A percentile compares a stretch with the other conserved stretches of the same genome.
Conservation (phyloP, 2,888 invertebrate genomes). For the Eulithis prunata region DNA sequence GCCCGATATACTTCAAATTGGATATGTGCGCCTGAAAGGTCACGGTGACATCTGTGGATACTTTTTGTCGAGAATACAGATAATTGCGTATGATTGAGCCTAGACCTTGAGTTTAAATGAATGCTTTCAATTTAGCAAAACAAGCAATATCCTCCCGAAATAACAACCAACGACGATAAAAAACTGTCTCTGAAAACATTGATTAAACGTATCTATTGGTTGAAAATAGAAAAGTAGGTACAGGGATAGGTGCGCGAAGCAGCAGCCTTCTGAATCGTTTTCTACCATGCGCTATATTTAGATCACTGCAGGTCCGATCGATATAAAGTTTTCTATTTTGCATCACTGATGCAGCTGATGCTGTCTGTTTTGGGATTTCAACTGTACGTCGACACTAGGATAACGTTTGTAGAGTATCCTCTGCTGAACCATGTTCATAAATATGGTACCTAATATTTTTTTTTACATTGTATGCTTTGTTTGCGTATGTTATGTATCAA, state of each 20-base stretch:
- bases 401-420: not conserved
- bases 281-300: constrained; percentile 35
- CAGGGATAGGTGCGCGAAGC: not conserved
- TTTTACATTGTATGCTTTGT: too few relatives aligned
- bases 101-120: constrained; percentile 32
- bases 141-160: constrained; percentile 1
- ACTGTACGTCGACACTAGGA: constrained; percentile 14
- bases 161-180: constrained; percentile 4
- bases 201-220: not conserved
- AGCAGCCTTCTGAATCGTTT: constrained; percentile 16
- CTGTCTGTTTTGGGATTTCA: too few relatives aligned
- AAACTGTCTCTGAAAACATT: not conserved
- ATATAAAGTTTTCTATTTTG: constrained; percentile 21
- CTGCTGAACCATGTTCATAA: too few relatives aligned
- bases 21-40: constrained; percentile 22
- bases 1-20: constrained; percentile 3
- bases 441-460: too few relatives aligned
- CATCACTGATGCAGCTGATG: too few relatives aligned
- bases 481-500: too few relatives aligned
- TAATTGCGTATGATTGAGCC: constrained; percentile 31
- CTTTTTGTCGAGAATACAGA: constrained; percentile 28
- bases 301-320: constrained; percentile 38
- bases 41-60: constrained; percentile 23
- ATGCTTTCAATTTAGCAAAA: constrained; percentile 17
- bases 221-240: constrained; percentile 6